Conservation (phyloP, 2,888 invertebrate genomes). For the Oscheius sp. region DNA sequence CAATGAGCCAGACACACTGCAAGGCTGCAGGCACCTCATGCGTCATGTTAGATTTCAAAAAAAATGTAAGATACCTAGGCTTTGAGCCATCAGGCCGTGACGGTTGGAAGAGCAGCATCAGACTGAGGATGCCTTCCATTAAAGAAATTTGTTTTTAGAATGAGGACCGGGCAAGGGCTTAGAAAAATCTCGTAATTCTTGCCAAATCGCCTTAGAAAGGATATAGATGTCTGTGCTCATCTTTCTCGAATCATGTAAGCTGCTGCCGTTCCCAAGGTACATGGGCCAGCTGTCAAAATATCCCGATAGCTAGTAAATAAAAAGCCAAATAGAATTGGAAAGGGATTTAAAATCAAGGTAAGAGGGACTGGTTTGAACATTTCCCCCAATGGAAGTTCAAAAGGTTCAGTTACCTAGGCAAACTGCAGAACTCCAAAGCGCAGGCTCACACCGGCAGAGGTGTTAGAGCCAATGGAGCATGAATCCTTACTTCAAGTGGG, state of each 20-base stretch:
- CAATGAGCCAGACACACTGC: no score
- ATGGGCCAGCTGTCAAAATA: no score
- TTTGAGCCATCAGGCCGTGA: not conserved
- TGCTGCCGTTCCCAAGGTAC: no score
- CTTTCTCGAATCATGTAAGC: no score
- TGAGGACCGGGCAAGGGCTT: not conserved
- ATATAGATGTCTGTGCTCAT: no score
- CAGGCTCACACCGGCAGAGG: not conserved
- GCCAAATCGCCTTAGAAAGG: not conserved
- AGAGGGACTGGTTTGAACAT: not conserved
- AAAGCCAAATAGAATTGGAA: not conserved
- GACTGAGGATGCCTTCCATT: slow-evolving; percentile 15
- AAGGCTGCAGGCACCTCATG: no score
- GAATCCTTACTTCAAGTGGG: slow-evolving; percentile 26
- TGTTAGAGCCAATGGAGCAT: slow-evolving; percentile 15
- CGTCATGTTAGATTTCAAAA: no score
- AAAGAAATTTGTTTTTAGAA: slow-evolving; percentile 21
- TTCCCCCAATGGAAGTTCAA: no score
- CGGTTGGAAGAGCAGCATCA: slow-evolving; percentile 16
- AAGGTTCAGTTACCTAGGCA: not conserved
- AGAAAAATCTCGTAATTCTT: not conserved
- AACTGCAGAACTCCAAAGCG: slow-evolving; percentile 16
- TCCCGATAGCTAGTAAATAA: no score
- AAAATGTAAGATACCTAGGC: no score
- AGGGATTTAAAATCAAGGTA: not conserved